Evolutionary conservation across 2,113 vertebrate genomes (phyloP), one percentile per base, ranked within the genome.

Genomic region (Phaetusa simplex): DNA sequence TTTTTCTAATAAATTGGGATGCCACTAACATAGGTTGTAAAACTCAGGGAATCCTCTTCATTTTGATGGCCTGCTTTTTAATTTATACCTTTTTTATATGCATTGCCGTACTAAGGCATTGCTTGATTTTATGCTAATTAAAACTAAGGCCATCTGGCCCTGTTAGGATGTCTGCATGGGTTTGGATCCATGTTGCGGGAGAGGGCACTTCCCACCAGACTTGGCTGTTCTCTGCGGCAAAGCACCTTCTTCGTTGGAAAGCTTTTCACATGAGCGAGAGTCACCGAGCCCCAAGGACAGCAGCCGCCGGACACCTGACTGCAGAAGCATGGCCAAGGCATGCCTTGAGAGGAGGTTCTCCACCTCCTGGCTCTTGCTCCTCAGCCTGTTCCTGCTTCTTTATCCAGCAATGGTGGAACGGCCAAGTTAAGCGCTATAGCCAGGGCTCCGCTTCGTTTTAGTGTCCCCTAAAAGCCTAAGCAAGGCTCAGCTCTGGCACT

Each of bases 131-230:
- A 10, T 45, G 87, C n/a, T 56, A 15, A 65, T 50, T 38, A 43
- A 56, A 84, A 27, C 19, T 19, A 40, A 83, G 69, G n/a, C 21
- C 32, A 5, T 23, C 18, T 58, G 50, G 22, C 47, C 43, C 76
- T 9, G 5, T n/a, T 26, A 5, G 3, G 21, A 8, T 49, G 22
- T 11, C 42, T 38, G 15, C 2, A 0, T 3, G 12, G 56, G 21
- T 32, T 53, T 49, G 64, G 42, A 36, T 70, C 32, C 40, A 2
- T 0, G 0, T 27, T 42, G 45, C 50, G 58, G 72, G 59, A 70
- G 36, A 69, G 36, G 59, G 6, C 61, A 11, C 47, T 61, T 61
- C 4, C 26, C 43, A 23, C 27, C 67, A 59, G 42, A 5, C 36
- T 12, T 8, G 36, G 4, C n/a, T n/a, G 49, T 14, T 16, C 40